phyloP scores from a whole-genome alignment of 1,140 invertebrate genomes.

The Drosophila auraria region DNA sequence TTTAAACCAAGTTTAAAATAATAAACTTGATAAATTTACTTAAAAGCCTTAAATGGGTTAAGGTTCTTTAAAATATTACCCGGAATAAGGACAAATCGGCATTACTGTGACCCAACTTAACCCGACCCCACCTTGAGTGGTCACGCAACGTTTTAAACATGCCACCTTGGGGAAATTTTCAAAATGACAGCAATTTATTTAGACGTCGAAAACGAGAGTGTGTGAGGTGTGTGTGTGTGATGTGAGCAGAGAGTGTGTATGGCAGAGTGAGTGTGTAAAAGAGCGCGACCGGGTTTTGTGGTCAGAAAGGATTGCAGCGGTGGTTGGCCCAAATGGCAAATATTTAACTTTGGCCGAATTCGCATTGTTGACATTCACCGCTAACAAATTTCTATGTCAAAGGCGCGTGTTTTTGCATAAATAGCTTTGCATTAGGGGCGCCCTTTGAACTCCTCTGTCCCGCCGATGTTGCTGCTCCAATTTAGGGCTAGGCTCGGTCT shows the following conservation, averaged over 20 bases:
- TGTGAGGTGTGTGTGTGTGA: neutral
- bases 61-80: neutral
- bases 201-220: conserved; percentile 47
- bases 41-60: neutral
- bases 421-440: conserved; percentile 52
- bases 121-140: conserved; percentile 3
- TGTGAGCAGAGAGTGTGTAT: neutral
- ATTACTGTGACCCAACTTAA: conserved; percentile 34
- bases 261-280: conserved; percentile 11
- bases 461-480: conserved; percentile 3
- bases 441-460: conserved; percentile 56
- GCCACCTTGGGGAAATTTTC: conserved; percentile 81
- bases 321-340: conserved; percentile 56
- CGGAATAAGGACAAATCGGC: neutral
- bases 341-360: conserved; percentile 71
- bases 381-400: conserved; percentile 68
- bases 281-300: conserved; percentile 31
- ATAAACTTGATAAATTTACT: neutral
- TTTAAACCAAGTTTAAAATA: too few species aligned
- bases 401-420: conserved; percentile 78
- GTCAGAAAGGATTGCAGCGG: conserved; percentile 58
- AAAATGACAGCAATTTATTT: conserved; percentile 82
- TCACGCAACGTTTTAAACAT: conserved; percentile 58
- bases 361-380: conserved; percentile 73
- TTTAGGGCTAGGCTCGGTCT: conserved; percentile 28